Evolutionary conservation across 1,140 invertebrate species (phyloP).

Genomic region (Protaetia brevitarsis): DNA sequence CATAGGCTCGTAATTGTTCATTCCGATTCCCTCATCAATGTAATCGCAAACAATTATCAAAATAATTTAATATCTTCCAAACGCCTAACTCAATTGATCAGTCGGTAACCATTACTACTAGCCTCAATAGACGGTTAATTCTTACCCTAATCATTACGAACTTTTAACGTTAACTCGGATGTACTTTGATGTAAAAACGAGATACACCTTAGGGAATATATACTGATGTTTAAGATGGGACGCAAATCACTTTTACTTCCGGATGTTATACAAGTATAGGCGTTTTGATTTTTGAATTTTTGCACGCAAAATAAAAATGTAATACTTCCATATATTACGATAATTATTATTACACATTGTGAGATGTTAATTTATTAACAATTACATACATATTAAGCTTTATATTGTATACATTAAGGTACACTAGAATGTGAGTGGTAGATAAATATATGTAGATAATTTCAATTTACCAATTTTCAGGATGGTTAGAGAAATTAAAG

Average conservation of each 20-base stretch:
- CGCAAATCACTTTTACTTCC: not conserved
- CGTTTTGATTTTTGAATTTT: not conserved
- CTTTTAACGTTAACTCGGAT: not conserved
- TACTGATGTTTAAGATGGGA: conserved; percentile 18
- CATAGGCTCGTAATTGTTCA: not conserved
- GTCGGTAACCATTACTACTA: not conserved
- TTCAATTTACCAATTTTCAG: conserved; percentile 7
- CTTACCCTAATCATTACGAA: not conserved
- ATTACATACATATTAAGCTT: conserved; percentile 17
- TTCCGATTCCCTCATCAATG: not conserved
- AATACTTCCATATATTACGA: conserved; percentile 5
- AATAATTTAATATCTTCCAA: not conserved
- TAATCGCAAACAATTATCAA: not conserved
- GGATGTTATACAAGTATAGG: not conserved
- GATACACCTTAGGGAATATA: conserved; percentile 7
- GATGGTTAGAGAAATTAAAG: conserved; percentile 11
- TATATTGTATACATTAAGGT: conserved; percentile 5
- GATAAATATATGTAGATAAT: conserved; percentile 7
- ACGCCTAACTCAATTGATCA: too few species aligned
- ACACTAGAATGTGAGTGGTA: not conserved
- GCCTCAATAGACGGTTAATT: not conserved
- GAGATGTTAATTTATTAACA: not conserved
- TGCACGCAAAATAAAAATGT: not conserved
- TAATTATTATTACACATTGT: not conserved
- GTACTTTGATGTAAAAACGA: not conserved